Evolutionary conservation across 1,140 invertebrate genomes (phyloP).

Genomic region (Pemphigus obesinymphae): DNA sequence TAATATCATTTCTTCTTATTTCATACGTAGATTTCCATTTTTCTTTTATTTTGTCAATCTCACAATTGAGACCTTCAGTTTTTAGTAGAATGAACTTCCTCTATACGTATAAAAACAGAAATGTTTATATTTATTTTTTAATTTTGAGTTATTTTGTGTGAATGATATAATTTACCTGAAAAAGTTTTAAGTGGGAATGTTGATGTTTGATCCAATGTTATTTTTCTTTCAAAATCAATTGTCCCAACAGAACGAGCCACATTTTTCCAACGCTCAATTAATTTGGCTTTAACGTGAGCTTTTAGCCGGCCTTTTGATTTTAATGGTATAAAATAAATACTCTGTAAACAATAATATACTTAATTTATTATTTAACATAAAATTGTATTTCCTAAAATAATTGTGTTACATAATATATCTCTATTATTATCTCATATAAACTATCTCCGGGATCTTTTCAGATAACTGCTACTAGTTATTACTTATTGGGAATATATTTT

Average conservation of each 20-base stretch:
- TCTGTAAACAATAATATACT: neutral
- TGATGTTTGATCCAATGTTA: neutral
- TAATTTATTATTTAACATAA: neutral
- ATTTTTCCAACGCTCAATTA: neutral
- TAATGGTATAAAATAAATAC: neutral
- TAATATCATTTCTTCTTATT: neutral
- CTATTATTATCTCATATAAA: too few relatives aligned
- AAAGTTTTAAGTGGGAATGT: neutral
- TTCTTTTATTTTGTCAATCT: neutral
- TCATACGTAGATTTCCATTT: neutral
- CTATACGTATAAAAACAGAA: neutral
- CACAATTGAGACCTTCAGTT: neutral
- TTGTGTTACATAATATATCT: too few relatives aligned
- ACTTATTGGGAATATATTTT: too few relatives aligned
- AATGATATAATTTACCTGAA: neutral
- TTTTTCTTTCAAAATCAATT: neutral
- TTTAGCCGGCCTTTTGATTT: neutral
- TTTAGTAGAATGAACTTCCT: neutral
- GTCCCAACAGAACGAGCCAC: neutral
- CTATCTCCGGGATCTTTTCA: too few relatives aligned
- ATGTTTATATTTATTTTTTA: neutral
- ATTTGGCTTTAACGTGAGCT: neutral
- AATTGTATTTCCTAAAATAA: too few relatives aligned
- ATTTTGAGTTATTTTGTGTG: neutral
- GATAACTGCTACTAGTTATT: too few relatives aligned